Percentiles rank a stretch among this genome's conserved stretches.
Conservation (phyloP, 2,797 vertebrate species). For the Sebastes kiyomatsui region DNA sequence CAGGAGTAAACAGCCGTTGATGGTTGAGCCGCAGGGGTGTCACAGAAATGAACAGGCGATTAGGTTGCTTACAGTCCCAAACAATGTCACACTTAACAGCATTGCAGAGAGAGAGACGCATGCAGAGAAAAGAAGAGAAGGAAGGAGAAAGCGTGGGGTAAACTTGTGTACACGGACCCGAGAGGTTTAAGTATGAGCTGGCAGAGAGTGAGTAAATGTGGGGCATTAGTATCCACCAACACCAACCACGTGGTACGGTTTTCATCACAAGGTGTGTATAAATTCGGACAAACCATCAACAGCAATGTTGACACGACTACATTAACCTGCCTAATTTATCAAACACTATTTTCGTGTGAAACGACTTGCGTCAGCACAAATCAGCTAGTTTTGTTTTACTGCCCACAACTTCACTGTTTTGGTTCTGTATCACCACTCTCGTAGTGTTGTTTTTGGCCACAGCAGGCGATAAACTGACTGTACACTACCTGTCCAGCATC, state of each 20-base stretch:
- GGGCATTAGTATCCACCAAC: neutral
- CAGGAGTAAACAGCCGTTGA: conserved; percentile 53
- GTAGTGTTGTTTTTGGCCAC: no score
- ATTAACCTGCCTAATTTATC: neutral
- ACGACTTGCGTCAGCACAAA: neutral
- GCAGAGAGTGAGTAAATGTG: neutral
- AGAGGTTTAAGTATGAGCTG: conserved; percentile 8
- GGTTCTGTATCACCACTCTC: rapidly evolving
- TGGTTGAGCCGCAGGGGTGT: conserved; percentile 57
- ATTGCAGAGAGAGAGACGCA: neutral
- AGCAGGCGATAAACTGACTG: no score
- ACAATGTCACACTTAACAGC: conserved; percentile 50
- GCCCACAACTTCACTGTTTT: no score
- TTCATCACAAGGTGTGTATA: neutral
- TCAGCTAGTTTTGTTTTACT: no score
- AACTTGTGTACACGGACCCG: conserved; percentile 3
- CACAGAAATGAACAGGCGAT: conserved; percentile 52
- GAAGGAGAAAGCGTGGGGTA: neutral
- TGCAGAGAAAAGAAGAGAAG: conserved; percentile 5
- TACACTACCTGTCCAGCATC: no score
- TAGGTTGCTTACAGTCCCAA: conserved; percentile 35
- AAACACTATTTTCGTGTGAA: neutral
- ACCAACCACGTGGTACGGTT: neutral
- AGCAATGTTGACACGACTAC: neutral
- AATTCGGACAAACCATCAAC: neutral